phyloP scores from a whole-genome alignment of 2,888 invertebrate species.

The Myopa tessellatipennis region DNA sequence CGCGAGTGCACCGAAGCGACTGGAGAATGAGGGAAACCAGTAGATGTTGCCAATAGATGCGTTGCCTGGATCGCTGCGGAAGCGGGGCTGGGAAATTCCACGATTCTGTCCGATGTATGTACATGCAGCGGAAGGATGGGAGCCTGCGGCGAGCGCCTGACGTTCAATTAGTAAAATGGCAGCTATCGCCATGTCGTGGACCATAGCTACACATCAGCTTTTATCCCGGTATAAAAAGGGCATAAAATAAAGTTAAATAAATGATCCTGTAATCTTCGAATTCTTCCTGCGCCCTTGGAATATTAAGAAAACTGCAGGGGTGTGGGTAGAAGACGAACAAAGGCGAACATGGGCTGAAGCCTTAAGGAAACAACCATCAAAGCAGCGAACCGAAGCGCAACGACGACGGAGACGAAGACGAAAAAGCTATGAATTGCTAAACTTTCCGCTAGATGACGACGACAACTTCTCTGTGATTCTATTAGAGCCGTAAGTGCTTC shows the following conservation, averaged over 20 bases:
- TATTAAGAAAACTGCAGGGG: conserved; percentile 21
- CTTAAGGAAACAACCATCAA: background rate
- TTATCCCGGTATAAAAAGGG: conserved; percentile 31
- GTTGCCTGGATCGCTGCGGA: conserved; percentile 12
- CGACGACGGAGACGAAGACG: conserved; percentile 42
- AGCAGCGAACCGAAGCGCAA: conserved; percentile 30
- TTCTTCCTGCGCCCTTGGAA: background rate
- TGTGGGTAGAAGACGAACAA: conserved; percentile 27
- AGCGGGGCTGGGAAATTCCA: background rate
- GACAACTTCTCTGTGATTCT: conserved; percentile 49
- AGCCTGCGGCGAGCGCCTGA: background rate
- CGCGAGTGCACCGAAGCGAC: background rate
- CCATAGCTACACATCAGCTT: conserved; percentile 26
- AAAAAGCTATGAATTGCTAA: conserved; percentile 46
- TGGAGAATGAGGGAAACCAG: conserved; percentile 4
- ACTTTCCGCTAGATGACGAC: conserved; percentile 48
- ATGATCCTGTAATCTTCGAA: conserved; percentile 15
- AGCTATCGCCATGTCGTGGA: background rate
- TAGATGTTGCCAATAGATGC: conserved; percentile 30
- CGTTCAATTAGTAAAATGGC: conserved; percentile 34
- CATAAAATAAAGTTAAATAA: conserved; percentile 34
- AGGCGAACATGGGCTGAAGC: background rate
- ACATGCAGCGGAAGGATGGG: background rate
- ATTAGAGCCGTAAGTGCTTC: conserved; percentile 38
- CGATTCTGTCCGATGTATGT: background rate